Percentiles rank a stretch among this genome's conserved stretches.
Evolutionary conservation across 2,888 invertebrate genomes (phyloP).

Genomic region (Pollenia angustigena): DNA sequence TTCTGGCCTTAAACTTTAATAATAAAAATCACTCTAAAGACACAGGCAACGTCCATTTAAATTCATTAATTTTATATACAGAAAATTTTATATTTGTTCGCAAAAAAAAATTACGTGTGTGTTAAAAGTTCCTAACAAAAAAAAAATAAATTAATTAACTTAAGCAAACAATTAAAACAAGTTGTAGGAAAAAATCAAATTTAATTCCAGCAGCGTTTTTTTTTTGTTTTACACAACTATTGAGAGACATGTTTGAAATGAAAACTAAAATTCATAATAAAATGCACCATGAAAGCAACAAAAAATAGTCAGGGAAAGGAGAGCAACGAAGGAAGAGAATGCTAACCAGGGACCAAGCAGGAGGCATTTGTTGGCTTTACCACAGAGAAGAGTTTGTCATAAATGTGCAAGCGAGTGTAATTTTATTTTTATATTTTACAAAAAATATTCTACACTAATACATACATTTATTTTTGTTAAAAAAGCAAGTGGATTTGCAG

Average conservation of each 20-base stretch:
- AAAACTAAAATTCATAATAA: slow-evolving; percentile 67
- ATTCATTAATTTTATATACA: slow-evolving; percentile 47
- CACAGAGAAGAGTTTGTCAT: slow-evolving; percentile 23
- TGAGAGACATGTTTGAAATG: slow-evolving; percentile 58
- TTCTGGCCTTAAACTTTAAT: slow-evolving; percentile 3
- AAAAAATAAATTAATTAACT: slow-evolving; percentile 70
- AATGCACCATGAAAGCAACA: slow-evolving; percentile 54
- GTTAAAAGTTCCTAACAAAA: slow-evolving; percentile 17
- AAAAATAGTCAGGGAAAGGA: neutral
- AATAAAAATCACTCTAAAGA: neutral
- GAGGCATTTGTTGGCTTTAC: neutral
- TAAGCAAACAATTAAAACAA: slow-evolving; percentile 72
- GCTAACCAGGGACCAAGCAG: slow-evolving; percentile 1
- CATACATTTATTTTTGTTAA: slow-evolving; percentile 1
- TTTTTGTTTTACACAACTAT: neutral
- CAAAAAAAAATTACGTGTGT: neutral
- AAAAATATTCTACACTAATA: slow-evolving; percentile 13
- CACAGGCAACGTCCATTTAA: slow-evolving; percentile 13
- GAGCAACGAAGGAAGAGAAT: neutral
- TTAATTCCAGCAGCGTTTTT: slow-evolving; percentile 42
- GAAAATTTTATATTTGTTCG: slow-evolving; percentile 28
- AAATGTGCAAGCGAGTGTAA: slow-evolving; percentile 38
- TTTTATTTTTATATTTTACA: slow-evolving; percentile 36
- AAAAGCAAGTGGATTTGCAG: slow-evolving; percentile 18
- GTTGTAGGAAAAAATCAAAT: slow-evolving; percentile 52